These are phyloP conservation scores for Andrena minutula DNA, from an alignment of 2,888 invertebrate species.

Conservation along the genomic window DNA sequence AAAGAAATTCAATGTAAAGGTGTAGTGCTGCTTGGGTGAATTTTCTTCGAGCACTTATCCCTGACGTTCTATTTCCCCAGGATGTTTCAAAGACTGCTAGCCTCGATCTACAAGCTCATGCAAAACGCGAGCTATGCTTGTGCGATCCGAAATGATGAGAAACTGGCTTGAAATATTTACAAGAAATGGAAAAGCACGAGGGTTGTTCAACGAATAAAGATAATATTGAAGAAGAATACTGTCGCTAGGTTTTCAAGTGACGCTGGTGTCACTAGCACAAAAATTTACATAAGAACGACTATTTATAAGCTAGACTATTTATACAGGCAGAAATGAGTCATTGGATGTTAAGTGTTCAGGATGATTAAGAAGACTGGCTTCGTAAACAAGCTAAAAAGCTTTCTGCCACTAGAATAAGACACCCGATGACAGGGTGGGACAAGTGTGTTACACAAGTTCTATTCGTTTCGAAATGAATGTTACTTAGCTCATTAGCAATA, in stretches of 20 bases:
- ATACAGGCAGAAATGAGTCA: conserved; percentile 2
- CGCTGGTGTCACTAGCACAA: background rate
- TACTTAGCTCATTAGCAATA: background rate
- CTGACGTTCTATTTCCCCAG: background rate
- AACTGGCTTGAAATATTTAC: conserved; percentile 20
- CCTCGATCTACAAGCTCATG: conserved; percentile 10
- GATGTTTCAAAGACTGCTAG: conserved; percentile 48
- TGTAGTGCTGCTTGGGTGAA: conserved; percentile 23
- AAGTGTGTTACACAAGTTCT: background rate
- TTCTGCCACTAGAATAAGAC: background rate
- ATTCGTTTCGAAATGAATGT: background rate
- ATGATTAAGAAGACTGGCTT: conserved; percentile 3
- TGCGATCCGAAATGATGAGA: background rate
- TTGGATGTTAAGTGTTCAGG: background rate
- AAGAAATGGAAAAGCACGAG: background rate
- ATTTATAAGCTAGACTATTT: background rate
- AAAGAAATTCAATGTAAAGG: conserved; percentile 78
- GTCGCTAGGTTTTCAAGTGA: background rate
- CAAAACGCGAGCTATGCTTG: background rate
- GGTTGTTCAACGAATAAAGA: background rate
- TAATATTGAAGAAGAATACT: background rate
- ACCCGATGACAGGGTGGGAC: background rate
- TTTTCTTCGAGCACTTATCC: conserved; percentile 9
- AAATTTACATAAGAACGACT: background rate
- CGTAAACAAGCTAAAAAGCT: conserved; percentile 7